Conservation (phyloP, 2,797 vertebrate species). For the Poeciliopsis gracilis region DNA sequence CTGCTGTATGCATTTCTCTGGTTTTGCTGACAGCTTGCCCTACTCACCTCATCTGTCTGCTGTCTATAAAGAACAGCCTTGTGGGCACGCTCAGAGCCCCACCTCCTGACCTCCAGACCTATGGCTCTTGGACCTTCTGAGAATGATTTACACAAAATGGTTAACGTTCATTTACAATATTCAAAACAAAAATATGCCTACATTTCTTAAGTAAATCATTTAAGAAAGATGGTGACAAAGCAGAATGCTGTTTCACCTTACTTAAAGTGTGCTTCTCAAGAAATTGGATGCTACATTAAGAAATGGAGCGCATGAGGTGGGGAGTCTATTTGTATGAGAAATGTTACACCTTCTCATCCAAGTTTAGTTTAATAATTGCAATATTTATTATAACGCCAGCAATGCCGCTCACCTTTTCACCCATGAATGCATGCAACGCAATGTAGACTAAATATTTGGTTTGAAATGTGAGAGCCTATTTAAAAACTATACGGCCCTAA, state of each 20-base stretch:
- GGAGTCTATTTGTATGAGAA: background rate
- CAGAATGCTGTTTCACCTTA: background rate
- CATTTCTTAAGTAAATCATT: background rate
- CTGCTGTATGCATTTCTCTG: slow-evolving; percentile 70
- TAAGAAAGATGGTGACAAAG: background rate
- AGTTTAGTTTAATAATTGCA: background rate
- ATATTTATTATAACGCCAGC: background rate
- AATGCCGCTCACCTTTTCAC: background rate
- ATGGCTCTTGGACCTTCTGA: slow-evolving; percentile 29
- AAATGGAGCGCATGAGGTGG: background rate
- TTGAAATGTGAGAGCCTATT: background rate
- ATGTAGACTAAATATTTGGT: background rate
- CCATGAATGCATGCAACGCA: background rate
- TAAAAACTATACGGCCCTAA: background rate
- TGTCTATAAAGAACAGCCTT: slow-evolving; percentile 67
- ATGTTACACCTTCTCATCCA: background rate
- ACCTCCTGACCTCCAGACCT: slow-evolving; percentile 19
- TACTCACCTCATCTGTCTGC: slow-evolving; percentile 78
- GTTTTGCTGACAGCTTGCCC: slow-evolving; percentile 71
- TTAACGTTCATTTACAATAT: slow-evolving; percentile 20
- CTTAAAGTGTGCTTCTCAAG: background rate
- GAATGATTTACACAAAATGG: slow-evolving; percentile 29
- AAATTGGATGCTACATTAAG: background rate
- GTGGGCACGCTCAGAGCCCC: slow-evolving; percentile 41
- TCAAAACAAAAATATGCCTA: background rate